Conservation (phyloP, 2,888 invertebrate genomes). For the Ormyrus rosae region DNA sequence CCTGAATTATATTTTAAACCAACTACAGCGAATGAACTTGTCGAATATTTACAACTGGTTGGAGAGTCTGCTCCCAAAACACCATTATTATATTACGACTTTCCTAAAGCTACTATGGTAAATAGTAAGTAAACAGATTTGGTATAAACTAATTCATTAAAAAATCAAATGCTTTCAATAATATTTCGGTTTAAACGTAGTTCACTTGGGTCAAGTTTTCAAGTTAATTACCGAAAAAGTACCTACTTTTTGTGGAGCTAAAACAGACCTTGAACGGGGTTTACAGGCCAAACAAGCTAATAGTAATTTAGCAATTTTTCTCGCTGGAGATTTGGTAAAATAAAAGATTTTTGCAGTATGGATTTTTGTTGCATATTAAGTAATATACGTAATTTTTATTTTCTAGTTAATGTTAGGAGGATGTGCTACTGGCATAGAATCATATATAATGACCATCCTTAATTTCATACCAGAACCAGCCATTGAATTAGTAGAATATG, state of each 20-base stretch:
- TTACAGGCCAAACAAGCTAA: conserved; percentile 79
- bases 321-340: conserved; percentile 83
- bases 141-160: neutral
- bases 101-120: conserved; percentile 45
- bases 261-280: conserved; percentile 84
- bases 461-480: conserved; percentile 82
- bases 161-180: neutral
- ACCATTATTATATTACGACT: conserved; percentile 89
- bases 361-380: neutral
- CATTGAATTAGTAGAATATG: conserved; percentile 78
- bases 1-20: conserved; percentile 89
- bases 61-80: conserved; percentile 84
- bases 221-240: conserved; percentile 80
- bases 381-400: neutral
- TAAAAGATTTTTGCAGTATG: neutral
- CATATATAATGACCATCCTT: conserved; percentile 83
- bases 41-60: conserved; percentile 82
- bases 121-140: conserved; percentile 37
- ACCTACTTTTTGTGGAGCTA: conserved; percentile 87
- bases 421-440: conserved; percentile 83
- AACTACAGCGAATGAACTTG: conserved; percentile 76
- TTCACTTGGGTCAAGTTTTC: conserved; percentile 85
- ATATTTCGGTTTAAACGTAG: conserved; percentile 75
- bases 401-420: conserved; percentile 82
- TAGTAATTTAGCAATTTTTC: conserved; percentile 79